These are phyloP conservation scores for Scaeva pyrastri DNA, from an alignment of 2,888 invertebrate genomes.

Conservation along the genomic window DNA sequence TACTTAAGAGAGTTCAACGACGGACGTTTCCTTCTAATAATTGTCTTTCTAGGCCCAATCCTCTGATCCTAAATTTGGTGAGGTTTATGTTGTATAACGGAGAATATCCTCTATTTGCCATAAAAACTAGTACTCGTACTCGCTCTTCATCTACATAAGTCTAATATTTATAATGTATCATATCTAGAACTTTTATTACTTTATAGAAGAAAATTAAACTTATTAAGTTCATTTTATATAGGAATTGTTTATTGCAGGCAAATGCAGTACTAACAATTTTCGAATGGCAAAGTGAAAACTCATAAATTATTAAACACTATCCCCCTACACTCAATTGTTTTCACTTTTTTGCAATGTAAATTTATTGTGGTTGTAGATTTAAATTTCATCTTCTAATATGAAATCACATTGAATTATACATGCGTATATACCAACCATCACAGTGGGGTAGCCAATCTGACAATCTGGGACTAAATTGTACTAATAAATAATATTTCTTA, in stretches of 20 bases:
- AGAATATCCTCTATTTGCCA: too few relatives aligned
- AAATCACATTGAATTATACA: conserved; percentile 15
- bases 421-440: neutral
- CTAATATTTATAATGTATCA: too few relatives aligned
- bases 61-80: too few relatives aligned
- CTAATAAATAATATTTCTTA: neutral
- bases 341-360: conserved; percentile 55
- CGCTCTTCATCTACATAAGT: too few relatives aligned
- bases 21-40: too few relatives aligned
- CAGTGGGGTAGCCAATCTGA: neutral
- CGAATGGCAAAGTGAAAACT: conserved; percentile 50
- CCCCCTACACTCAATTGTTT: neutral
- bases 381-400: conserved; percentile 20
- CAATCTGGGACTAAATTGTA: neutral
- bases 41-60: too few relatives aligned
- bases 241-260: neutral
- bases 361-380: conserved; percentile 60
- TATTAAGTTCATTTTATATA: too few relatives aligned
- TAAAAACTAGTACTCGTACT: too few relatives aligned
- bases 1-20: too few relatives aligned
- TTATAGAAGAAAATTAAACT: too few relatives aligned
- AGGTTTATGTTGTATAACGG: too few relatives aligned
- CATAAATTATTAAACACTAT: conserved; percentile 14
- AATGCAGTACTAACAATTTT: neutral
- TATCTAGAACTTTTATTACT: too few relatives aligned